Conservation (phyloP, 2,113 vertebrate species). For the Grallaria varia region DNA sequence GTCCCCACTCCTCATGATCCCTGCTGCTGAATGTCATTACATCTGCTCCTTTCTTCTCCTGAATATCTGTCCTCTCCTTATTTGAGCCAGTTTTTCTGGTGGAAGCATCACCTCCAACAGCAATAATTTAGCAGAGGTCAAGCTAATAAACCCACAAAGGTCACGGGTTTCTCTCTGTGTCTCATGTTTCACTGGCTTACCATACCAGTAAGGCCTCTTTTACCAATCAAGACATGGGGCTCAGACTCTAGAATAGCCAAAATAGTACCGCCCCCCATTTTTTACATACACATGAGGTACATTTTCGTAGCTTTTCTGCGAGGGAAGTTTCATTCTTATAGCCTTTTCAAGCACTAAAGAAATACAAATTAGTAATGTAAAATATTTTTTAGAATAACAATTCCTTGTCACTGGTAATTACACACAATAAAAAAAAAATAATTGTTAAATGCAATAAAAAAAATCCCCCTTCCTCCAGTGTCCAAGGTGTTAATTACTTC, state of each 20-base stretch:
- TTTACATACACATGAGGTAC: not conserved
- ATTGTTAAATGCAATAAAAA: not conserved
- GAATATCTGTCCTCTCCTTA: not conserved
- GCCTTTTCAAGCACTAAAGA: not conserved
- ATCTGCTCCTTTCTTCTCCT: not conserved
- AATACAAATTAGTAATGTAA: not conserved
- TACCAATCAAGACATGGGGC: not conserved
- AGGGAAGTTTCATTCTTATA: not conserved
- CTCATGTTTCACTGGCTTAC: fast-evolving
- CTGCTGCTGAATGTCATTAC: not conserved
- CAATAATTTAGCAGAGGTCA: not conserved
- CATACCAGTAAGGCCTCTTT: not conserved
- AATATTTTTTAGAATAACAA: not conserved
- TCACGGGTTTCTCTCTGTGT: not conserved
- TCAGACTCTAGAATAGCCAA: not conserved
- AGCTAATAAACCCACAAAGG: not conserved
- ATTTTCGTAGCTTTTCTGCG: not conserved
- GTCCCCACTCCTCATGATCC: not conserved
- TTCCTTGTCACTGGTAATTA: not conserved
- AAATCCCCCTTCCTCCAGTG: not conserved
- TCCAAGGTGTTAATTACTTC: not conserved
- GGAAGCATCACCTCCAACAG: not conserved
- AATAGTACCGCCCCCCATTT: not conserved
- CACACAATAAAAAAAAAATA: not conserved
- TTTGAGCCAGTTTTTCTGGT: not conserved